Evolutionary conservation across 1,140 invertebrate genomes (phyloP).

Genomic region (Chironomus tepperi): DNA sequence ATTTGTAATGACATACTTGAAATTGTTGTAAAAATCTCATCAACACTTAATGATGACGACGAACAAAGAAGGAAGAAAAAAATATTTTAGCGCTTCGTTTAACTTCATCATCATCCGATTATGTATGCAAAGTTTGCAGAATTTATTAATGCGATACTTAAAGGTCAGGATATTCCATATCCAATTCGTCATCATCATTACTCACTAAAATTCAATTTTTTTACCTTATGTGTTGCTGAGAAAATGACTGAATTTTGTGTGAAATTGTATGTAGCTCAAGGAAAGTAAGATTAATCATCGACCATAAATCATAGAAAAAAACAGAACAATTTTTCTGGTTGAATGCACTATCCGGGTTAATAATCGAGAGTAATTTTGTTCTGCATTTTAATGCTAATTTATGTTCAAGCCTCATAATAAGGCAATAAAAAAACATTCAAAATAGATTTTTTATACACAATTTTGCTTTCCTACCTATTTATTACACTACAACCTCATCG

Average conservation of each 20-base stretch:
- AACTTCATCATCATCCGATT: neutral
- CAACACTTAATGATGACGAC: no score
- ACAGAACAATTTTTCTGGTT: no score
- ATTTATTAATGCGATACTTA: neutral
- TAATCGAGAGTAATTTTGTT: no score
- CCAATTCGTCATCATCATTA: neutral
- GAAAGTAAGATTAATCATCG: neutral
- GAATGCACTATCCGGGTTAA: no score
- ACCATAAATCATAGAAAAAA: neutral
- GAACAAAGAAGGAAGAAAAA: no score
- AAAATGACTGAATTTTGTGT: neutral
- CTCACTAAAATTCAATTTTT: neutral
- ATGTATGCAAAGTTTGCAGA: neutral
- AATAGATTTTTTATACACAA: neutral
- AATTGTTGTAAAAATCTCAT: no score
- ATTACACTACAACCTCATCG: neutral
- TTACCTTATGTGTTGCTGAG: neutral
- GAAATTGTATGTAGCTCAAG: neutral
- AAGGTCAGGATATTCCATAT: neutral
- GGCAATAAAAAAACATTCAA: no score
- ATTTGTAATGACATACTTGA: no score
- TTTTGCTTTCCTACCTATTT: neutral
- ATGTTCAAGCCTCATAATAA: no score
- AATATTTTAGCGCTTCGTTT: no score
- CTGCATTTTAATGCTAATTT: no score